Conservation (phyloP, 2,797 vertebrate genomes). For the Darevskia nairensis region DNA sequence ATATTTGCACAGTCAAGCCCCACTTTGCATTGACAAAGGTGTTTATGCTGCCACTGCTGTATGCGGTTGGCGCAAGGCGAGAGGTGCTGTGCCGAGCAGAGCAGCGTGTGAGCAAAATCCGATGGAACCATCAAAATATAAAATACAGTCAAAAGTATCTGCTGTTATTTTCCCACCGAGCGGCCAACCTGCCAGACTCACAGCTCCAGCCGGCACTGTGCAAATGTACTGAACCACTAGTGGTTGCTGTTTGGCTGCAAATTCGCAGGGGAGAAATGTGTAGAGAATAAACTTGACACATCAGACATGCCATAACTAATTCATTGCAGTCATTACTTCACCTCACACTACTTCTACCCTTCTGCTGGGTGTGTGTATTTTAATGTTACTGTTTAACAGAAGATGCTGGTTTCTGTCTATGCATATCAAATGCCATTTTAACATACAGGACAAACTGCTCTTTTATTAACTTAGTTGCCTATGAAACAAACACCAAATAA, state of each 20-base stretch:
- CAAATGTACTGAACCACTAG: constrained; percentile 61
- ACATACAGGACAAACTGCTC: constrained; percentile 16
- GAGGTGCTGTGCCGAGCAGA: constrained; percentile 9
- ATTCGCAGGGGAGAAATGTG: constrained; percentile 36
- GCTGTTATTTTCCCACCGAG: neutral
- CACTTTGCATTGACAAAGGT: constrained; percentile 45
- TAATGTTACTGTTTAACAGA: constrained; percentile 18
- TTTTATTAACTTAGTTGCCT: constrained; percentile 15
- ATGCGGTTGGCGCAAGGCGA: constrained; percentile 27
- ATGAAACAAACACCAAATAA: neutral
- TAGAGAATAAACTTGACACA: constrained; percentile 55
- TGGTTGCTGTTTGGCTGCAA: constrained; percentile 56
- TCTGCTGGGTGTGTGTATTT: constrained; percentile 6
- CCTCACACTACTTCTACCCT: constrained; percentile 27
- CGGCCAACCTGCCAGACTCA: constrained; percentile 33
- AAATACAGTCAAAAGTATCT: neutral
- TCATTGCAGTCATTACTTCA: constrained; percentile 43
- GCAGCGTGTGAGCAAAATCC: constrained; percentile 31
- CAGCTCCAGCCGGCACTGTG: constrained; percentile 39
- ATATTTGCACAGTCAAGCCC: constrained; percentile 39
- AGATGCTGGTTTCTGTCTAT: neutral
- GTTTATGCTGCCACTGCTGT: constrained; percentile 7
- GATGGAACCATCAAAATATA: constrained; percentile 36
- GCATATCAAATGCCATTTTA: constrained; percentile 29
- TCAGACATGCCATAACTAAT: constrained; percentile 44